Base-by-base conservation (phyloP, 2,797 vertebrate genomes). In the Sylvia borin region DNA sequence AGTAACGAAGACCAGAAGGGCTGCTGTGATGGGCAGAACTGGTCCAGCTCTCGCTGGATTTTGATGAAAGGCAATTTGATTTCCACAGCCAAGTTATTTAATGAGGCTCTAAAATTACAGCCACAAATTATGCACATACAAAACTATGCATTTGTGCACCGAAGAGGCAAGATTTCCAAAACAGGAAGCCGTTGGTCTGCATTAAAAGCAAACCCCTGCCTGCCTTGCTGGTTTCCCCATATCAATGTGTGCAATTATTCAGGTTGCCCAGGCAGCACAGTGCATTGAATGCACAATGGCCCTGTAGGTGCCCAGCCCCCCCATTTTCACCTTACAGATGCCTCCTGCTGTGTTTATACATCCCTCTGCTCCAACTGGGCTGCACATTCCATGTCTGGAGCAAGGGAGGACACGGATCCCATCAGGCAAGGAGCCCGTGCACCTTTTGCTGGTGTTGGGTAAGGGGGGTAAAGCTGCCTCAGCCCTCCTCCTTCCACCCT, bases 61-160 rank as follows among this genome's bases (percentile, higher is more conserved):
- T 95, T 95, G 96, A 97, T 96, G 95, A 97, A 96, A 96, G 95
- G 92, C 95, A 96, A 96, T 93, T 95, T 88, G 94, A 94, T 88
- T 97, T 97, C 93, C 96, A 96, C 92, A 95, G 96, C 95, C 96
- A 97, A 96, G 95, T 90, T 96, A 96, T 96, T 97, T 97, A 97
- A 97, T 95, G 95, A 97, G 91, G 91, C 88, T 97, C 96, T 97
- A 96, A 97, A 95, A 95, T 97, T 97, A 96, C 94, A 97, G 90
- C 96, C 95, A 95, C 96, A 97, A 97, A 96, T 96, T 96, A 96
- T 97, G 95, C 95, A 96, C 95, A 96, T 94, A 96, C 80, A 96
- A 97, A 97, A 96, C 94, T 96, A 96, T 96, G 96, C 93, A 76
- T 96, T 96, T 95, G 94, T 97, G 93, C 93, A 74, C 91, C 13